phyloP scores from a whole-genome alignment of 2,113 vertebrate genomes.

The Chrysemys picta region DNA sequence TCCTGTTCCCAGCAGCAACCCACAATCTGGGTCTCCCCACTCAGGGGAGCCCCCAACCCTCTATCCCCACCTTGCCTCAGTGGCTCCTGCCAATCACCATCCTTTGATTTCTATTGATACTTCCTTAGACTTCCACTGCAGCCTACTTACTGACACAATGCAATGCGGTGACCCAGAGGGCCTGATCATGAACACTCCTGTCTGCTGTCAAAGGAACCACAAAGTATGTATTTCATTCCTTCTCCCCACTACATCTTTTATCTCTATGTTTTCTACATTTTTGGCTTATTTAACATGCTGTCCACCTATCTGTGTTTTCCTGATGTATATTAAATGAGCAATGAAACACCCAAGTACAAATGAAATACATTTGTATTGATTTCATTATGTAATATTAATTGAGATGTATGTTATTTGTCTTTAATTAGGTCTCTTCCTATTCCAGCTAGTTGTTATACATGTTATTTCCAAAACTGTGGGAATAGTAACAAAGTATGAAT shows the following conservation, averaged over 20 bases:
- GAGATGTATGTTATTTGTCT: conserved; percentile 63
- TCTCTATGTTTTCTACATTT: conserved; percentile 24
- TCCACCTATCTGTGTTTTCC: conserved; percentile 63
- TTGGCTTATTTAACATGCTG: conserved; percentile 58
- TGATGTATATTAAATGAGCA: conserved; percentile 68
- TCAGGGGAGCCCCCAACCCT: too few species aligned
- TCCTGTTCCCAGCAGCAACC: too few species aligned
- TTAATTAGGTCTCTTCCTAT: conserved; percentile 56
- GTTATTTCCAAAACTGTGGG: conserved; percentile 49
- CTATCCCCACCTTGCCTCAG: too few species aligned
- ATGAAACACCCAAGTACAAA: conserved; percentile 64
- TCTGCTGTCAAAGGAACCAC: neutral
- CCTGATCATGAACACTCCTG: neutral
- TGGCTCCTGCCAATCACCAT: neutral
- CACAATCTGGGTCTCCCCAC: too few species aligned
- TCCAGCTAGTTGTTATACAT: conserved; percentile 5
- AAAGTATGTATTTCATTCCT: conserved; percentile 45
- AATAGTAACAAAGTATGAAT: neutral
- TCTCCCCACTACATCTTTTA: conserved; percentile 55
- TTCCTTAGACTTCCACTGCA: neutral
- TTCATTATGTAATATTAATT: conserved; percentile 54
- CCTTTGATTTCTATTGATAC: neutral
- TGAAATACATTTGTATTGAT: conserved; percentile 51
- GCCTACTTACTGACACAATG: neutral
- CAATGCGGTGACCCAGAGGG: neutral